These are phyloP conservation scores for Aleiodes leptofemur DNA, from an alignment of 2,888 invertebrate species.

Conservation along the genomic window DNA sequence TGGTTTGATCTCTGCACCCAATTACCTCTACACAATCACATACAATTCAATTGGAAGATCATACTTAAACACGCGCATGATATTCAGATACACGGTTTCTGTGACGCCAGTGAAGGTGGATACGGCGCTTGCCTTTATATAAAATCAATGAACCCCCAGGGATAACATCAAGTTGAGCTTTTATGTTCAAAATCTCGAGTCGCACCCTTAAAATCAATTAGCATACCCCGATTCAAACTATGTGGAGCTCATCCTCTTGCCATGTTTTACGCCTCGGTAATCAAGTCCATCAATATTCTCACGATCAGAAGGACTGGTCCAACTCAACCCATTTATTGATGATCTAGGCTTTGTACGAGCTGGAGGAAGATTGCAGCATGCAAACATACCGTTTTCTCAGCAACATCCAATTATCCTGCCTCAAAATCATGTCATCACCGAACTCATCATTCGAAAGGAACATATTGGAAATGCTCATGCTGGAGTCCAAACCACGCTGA, in stretches of 20 bases:
- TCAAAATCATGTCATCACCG: no score
- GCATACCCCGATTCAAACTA: slow-evolving; percentile 27
- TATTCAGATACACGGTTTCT: slow-evolving; percentile 40
- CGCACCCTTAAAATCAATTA: not conserved
- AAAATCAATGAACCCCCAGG: slow-evolving; percentile 10
- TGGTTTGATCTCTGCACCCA: slow-evolving; percentile 13
- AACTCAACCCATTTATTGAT: no score
- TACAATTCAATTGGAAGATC: not conserved
- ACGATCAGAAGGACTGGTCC: no score
- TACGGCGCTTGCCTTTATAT: slow-evolving; percentile 45
- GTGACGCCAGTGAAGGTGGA: slow-evolving; percentile 13
- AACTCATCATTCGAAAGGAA: no score
- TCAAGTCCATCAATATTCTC: no score
- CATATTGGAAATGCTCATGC: no score
- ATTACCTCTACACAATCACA: slow-evolving; percentile 15
- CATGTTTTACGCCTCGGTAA: no score
- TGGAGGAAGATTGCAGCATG: no score
- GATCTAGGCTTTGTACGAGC: no score
- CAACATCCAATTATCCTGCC: no score
- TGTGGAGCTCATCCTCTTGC: no score
- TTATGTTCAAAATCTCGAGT: slow-evolving; percentile 20
- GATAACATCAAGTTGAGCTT: not conserved
- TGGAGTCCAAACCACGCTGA: slow-evolving; percentile 42
- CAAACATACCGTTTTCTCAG: no score
- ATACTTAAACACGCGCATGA: not conserved